These are phyloP conservation scores for Heterodera carotae DNA, from an alignment of 1,140 invertebrate species.

Conservation along the genomic window DNA sequence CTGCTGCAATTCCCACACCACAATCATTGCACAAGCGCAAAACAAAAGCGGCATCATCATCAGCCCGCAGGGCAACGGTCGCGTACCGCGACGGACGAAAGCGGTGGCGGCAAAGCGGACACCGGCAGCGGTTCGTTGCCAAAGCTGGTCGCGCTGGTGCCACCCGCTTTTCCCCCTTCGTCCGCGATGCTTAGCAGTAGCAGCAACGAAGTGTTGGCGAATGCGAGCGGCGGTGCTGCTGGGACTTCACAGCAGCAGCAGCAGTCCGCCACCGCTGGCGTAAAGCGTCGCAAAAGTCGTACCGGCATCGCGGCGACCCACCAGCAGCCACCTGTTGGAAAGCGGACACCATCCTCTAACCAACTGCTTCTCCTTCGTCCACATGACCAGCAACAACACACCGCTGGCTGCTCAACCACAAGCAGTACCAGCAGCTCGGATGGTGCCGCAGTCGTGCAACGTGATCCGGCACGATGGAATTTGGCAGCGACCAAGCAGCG, in stretches of 20 bases:
- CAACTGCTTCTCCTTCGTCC: neutral
- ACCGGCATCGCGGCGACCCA: neutral
- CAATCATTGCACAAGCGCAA: neutral
- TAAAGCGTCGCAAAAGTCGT: neutral
- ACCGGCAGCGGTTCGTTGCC: slow-evolving; percentile 12
- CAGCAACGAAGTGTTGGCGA: slow-evolving; percentile 1
- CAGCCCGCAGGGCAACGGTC: slow-evolving; percentile 9
- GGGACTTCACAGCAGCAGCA: neutral
- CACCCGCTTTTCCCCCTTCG: slow-evolving; percentile 22
- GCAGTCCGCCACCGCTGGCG: neutral
- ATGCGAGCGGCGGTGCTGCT: too few relatives aligned
- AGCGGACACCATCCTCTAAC: neutral
- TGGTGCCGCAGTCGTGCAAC: neutral
- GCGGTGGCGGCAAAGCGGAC: neutral
- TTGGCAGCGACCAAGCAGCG: slow-evolving; percentile 46
- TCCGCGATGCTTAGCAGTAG: slow-evolving; percentile 21
- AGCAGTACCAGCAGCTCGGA: neutral
- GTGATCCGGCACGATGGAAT: slow-evolving; percentile 43
- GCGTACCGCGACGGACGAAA: neutral
- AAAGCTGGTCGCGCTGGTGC: slow-evolving; percentile 15
- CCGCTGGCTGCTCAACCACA: neutral
- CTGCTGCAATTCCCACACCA: neutral
- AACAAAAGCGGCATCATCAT: neutral
- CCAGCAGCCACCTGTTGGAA: neutral
- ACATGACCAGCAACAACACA: neutral